Conservation (phyloP, 1,140 invertebrate species). For the Drosophila tsacasi region DNA sequence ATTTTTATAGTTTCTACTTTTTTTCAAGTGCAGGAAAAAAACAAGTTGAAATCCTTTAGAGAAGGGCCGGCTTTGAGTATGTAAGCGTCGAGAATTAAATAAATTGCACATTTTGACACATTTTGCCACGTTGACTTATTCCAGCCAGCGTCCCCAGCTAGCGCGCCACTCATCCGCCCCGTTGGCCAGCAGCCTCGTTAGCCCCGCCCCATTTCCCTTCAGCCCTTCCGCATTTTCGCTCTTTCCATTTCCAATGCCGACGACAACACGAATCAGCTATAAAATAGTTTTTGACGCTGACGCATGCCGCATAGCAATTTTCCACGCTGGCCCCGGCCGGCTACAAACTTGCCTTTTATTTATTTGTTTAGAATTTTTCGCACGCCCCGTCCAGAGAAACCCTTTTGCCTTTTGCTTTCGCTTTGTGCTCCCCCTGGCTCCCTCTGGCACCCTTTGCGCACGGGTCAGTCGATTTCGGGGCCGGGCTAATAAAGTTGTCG, state of each 20-base stretch:
- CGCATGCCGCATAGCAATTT: slow-evolving; percentile 82
- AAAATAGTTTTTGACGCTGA: slow-evolving; percentile 79
- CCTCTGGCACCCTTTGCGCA: slow-evolving; percentile 9
- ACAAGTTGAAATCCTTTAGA: slow-evolving; percentile 7
- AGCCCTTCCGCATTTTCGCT: no score
- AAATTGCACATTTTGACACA: slow-evolving; percentile 83
- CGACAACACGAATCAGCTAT: slow-evolving; percentile 80
- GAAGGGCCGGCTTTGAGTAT: slow-evolving; percentile 11
- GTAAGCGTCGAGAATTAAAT: slow-evolving; percentile 71
- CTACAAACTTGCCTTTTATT: slow-evolving; percentile 74
- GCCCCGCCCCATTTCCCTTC: slow-evolving; percentile 19
- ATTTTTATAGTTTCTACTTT: background rate
- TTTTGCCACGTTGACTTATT: slow-evolving; percentile 83
- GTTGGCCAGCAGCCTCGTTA: slow-evolving; percentile 61
- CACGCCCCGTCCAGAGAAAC: slow-evolving; percentile 55
- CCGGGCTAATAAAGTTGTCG: slow-evolving; percentile 80
- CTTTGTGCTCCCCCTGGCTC: background rate
- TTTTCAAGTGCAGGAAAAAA: slow-evolving; percentile 2
- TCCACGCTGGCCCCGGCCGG: slow-evolving; percentile 38
- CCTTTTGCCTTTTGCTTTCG: slow-evolving; percentile 26
- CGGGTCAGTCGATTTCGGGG: slow-evolving; percentile 54
- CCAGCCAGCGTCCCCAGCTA: slow-evolving; percentile 13
- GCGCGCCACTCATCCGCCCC: slow-evolving; percentile 19
- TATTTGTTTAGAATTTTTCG: slow-evolving; percentile 81
- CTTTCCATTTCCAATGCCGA: slow-evolving; percentile 52